Evolutionary conservation across 2,888 invertebrate genomes (phyloP), one percentile per base, ranked within the genome.

Genomic region (Platycheirus albimanus): DNA sequence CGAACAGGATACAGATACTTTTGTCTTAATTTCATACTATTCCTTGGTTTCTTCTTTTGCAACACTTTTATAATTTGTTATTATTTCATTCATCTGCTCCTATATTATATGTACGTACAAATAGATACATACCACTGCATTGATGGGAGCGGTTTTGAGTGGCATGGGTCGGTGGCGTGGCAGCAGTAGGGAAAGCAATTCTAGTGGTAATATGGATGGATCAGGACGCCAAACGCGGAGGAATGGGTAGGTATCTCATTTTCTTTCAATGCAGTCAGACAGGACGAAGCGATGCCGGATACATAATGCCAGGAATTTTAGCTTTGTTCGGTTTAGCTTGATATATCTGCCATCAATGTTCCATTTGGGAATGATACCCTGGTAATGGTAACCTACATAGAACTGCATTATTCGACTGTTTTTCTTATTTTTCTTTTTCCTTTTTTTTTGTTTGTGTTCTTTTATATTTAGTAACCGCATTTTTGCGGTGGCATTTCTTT

Each of bases 331-430:
- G 80, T 76, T 61, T 28, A 61, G 41, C 56, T 38, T 56, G 36
- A 43, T 36, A 38, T 63, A 63, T 66, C 67, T 58, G 45, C 58
- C 36, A 64, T 75, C 63, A 70, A 58, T 28, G 64, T 47, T 51
- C 67, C 83, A 83, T 77, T 83, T 83, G 63, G 41, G 72, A 77
- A 54, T 38, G 71, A 83, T 77, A 83, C 63, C 45, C 83, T 72
- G 71, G 19, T 83, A 78, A 77, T 72, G 71, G 19, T 83, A 78
- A 77, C 83, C 83, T 78, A 77, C 52, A 83, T 83, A 36, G 20
- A 51, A 67, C 67, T 74, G 77, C 52, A 71, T 81, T 77, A 67
- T 77, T 64, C 36, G 28, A 33, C 56, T 67, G 66, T 45, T 61
- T 43, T 64, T 43, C 20, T 19, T 56, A 33, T 61, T 30, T 15